Percentiles rank a stretch among this genome's conserved stretches.
These are phyloP conservation scores for Pagetopsis macropterus DNA, from an alignment of 2,797 vertebrate genomes.

Conservation along the genomic window DNA sequence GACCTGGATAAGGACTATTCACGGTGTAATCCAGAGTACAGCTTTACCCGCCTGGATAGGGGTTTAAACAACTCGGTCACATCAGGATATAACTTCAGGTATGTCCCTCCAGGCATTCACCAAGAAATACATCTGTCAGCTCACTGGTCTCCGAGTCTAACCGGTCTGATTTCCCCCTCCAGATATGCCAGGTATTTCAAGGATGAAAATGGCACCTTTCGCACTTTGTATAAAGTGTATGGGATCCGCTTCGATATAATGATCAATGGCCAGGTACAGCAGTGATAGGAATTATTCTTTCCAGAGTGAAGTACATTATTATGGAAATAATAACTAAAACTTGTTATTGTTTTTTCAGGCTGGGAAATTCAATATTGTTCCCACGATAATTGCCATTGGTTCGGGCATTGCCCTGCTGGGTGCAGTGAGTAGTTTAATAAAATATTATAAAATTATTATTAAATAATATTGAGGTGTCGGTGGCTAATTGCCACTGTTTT, in stretches of 20 bases:
- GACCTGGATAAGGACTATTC: constrained; percentile 92
- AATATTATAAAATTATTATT: not conserved
- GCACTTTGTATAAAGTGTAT: constrained; percentile 92
- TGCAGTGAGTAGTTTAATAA: constrained; percentile 84
- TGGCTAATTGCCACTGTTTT: not conserved
- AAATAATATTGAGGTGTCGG: not conserved
- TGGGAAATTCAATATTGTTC: constrained; percentile 95
- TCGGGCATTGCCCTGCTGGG: constrained; percentile 94
- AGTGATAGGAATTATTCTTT: constrained; percentile 5
- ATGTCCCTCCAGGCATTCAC: not conserved
- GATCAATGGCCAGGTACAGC: constrained; percentile 91
- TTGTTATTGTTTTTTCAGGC: constrained; percentile 84
- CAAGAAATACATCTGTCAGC: not conserved
- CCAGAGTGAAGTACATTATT: not conserved
- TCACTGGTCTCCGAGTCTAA: not conserved
- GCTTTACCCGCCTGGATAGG: constrained; percentile 91
- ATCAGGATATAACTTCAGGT: constrained; percentile 98
- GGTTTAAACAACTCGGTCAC: constrained; percentile 82
- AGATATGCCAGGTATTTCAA: constrained; percentile 94
- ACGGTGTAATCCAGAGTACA: constrained; percentile 90
- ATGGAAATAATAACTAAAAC: no score
- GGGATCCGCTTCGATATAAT: constrained; percentile 97
- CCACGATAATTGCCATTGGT: constrained; percentile 92
- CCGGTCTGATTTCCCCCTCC: not conserved
- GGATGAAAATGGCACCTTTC: constrained; percentile 84